These are phyloP conservation scores for Callyntrura sp. DNA, from an alignment of 2,888 invertebrate species.

Conservation along the genomic window DNA sequence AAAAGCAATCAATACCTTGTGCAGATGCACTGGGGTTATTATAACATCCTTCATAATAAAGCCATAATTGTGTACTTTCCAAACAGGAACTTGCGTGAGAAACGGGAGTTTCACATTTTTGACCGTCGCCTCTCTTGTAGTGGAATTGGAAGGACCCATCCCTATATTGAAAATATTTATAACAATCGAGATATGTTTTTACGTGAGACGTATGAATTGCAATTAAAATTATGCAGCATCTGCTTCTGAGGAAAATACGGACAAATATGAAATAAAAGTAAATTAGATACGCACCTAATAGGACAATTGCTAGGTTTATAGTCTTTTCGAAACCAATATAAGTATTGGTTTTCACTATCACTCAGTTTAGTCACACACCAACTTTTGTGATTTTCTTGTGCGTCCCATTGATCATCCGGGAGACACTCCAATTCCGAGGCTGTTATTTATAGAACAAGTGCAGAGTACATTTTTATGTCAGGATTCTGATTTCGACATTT, in stretches of 20 bases:
- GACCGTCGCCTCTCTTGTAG: slow-evolving; percentile 31
- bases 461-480: slow-evolving; percentile 9
- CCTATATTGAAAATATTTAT: slow-evolving; percentile 36
- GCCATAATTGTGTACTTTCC: slow-evolving; percentile 36
- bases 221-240: background rate
- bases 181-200: too few species aligned
- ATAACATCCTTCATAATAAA: slow-evolving; percentile 66
- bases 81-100: slow-evolving; percentile 58
- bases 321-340: slow-evolving; percentile 51
- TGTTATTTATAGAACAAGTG: background rate
- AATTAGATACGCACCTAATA: too few species aligned
- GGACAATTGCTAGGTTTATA: slow-evolving; percentile 68
- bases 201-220: background rate
- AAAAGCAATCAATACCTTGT: slow-evolving; percentile 17
- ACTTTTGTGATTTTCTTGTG: background rate
- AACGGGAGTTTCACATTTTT: slow-evolving; percentile 37
- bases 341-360: slow-evolving; percentile 6
- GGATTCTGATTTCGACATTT: background rate
- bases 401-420: slow-evolving; percentile 15
- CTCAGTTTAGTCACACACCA: slow-evolving; percentile 1
- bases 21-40: slow-evolving; percentile 17
- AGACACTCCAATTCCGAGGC: background rate
- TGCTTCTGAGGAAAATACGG: too few species aligned
- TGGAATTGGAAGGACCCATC: slow-evolving; percentile 61
- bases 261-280: too few species aligned